Conservation (phyloP, 37 sponge, comb jelly and placozoan genomes). For the Bolinopsis microptera region DNA sequence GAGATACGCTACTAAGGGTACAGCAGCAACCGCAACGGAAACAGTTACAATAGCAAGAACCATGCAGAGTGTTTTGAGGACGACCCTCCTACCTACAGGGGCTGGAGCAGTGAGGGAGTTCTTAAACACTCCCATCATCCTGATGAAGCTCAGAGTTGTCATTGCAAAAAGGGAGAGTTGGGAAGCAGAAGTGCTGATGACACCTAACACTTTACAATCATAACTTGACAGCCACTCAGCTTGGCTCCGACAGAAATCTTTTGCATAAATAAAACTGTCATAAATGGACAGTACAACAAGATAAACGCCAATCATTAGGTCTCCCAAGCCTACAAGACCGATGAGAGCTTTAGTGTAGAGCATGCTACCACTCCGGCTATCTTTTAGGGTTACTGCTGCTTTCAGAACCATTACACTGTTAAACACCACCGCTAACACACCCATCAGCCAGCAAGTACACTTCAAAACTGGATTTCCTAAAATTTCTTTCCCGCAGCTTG, state of each 20-base stretch:
- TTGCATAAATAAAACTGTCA: not conserved
- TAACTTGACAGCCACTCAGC: not conserved
- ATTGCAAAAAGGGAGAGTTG: slow-evolving; percentile 1
- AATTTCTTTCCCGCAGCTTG: not conserved
- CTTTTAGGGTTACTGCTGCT: not conserved
- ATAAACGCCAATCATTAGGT: not conserved
- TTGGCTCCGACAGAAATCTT: not conserved
- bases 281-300: not conserved
- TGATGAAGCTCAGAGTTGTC: slow-evolving; percentile 18
- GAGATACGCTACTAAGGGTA: not conserved
- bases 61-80: not conserved
- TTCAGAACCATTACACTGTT: not conserved
- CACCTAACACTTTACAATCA: not conserved
- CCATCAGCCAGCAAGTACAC: not conserved
- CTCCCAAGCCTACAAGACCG: not conserved
- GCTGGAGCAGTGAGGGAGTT: not conserved
- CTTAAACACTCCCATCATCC: not conserved
- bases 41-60: not conserved
- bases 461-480: not conserved
- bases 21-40: not conserved
- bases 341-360: not conserved
- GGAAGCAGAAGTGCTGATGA: slow-evolving; percentile 1
- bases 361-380: not conserved
- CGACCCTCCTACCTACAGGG: not conserved
- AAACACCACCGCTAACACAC: not conserved